These are phyloP conservation scores for Ibycter americanus DNA, from an alignment of 2,797 vertebrate genomes.

Conservation along the genomic window DNA sequence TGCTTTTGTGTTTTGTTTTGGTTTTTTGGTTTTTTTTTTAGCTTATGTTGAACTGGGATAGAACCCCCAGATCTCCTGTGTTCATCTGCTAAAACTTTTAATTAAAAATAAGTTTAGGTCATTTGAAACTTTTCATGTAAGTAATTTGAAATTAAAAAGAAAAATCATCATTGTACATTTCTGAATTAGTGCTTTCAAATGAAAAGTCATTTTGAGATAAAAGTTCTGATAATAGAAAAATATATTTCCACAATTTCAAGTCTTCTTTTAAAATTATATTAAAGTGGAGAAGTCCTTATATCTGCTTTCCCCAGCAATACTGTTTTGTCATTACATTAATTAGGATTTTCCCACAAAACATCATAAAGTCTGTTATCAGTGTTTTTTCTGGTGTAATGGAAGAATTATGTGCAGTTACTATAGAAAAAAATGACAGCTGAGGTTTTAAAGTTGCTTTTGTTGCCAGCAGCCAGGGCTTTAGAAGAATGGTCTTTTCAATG, in stretches of 20 bases:
- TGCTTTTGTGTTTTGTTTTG: background rate
- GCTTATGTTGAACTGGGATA: background rate
- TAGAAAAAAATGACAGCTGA: background rate
- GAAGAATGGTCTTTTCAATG: background rate
- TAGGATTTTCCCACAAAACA: background rate
- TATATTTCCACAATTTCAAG: background rate
- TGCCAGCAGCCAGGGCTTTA: background rate
- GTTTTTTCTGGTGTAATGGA: background rate
- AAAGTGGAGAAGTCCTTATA: background rate
- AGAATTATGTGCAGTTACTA: background rate
- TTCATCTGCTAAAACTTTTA: background rate
- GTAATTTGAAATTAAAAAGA: background rate
- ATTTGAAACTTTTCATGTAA: background rate
- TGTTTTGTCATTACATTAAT: background rate
- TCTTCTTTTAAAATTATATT: background rate
- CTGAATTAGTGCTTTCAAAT: background rate
- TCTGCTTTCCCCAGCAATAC: background rate
- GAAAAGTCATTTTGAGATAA: background rate
- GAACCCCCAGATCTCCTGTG: fast-evolving
- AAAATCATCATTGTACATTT: background rate
- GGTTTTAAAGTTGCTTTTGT: background rate
- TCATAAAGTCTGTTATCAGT: background rate
- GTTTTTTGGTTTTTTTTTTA: fast-evolving
- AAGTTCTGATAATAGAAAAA: background rate
- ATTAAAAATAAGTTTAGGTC: background rate